Base-by-base conservation (phyloP, 2,797 vertebrate species). In the Sitta carolinensis region DNA sequence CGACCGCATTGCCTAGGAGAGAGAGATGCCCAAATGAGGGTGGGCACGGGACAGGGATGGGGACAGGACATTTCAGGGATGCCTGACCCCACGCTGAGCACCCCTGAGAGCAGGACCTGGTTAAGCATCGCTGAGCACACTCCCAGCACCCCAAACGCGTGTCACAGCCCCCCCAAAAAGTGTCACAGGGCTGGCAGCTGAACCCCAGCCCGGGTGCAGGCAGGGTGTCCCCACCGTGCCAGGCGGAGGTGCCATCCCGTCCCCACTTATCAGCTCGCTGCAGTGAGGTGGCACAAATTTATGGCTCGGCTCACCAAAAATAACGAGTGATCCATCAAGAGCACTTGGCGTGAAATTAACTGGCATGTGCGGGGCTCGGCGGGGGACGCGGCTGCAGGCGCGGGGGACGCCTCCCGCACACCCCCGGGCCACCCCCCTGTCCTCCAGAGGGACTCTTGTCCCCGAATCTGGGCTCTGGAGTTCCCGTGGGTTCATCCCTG, bases 1-100 rank as follows among this genome's bases (percentile, higher is more conserved):
- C 98, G 3, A 97, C 87, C 3, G 95, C 98, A 77, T 98, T 98
- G 96, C 99, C 99, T 99, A 94, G 88, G 98, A 98, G 95, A 94
- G 87, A 97, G 72, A 81, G 96, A 91, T 19, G 42, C 87, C 29
- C 13, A 0, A 4, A 36, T 96, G 78, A 96, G 73, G 78, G 30
- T 0, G 0, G n/a, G 25, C 43, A 47, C 80, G 38, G 80, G 72
- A 58, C 4, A 3, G 74, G 20, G 48, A 50, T 38, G 63, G 73
- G 45, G 51, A 74, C 54, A 59, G 12, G 32, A 42, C 32, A 14
- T 9, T 36, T 16, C 32, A 13, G 42, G 5, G 19, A 21, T 2
- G 10, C 23, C 50, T 30, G 21, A 5, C 38, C 40, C 61, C 75
- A 12, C 5, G 1, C n/a, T 16, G 38, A 66, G 79, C 68, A 38